A percentile compares a stretch with the other conserved stretches of the same genome.
phyloP scores from a whole-genome alignment of 92 coral and sea anemone species.

The Zoanthus sociatus region DNA sequence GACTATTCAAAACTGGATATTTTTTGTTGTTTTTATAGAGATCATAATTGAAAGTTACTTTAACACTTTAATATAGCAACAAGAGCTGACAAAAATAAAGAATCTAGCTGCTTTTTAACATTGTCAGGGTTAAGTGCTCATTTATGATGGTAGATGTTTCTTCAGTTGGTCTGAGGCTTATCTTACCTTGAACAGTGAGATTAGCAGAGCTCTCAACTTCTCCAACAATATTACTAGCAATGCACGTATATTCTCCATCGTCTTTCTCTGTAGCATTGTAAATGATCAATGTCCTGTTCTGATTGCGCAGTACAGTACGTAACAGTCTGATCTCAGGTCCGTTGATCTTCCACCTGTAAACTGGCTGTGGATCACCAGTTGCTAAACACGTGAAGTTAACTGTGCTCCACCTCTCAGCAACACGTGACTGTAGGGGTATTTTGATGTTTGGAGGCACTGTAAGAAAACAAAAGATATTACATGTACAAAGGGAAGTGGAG shows the following conservation, averaged over 20 bases:
- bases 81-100: no score
- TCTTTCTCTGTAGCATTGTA: slow-evolving; percentile 13
- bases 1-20: no score
- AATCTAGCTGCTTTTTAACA: background rate
- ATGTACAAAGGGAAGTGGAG: no score
- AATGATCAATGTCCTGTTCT: background rate
- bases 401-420: slow-evolving; percentile 32
- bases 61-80: no score
- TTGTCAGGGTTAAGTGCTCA: background rate
- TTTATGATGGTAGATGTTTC: no score
- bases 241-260: slow-evolving; percentile 2
- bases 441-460: background rate
- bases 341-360: slow-evolving; percentile 5
- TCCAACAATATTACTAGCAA: slow-evolving; percentile 1
- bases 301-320: background rate
- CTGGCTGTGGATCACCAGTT: slow-evolving; percentile 1
- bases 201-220: background rate
- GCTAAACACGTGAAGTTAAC: slow-evolving; percentile 12
- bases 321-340: background rate
- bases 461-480: background rate
- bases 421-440: slow-evolving; percentile 2
- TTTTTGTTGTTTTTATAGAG: no score
- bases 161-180: no score
- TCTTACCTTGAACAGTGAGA: slow-evolving; percentile 1
- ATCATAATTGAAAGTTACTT: no score